Base-by-base conservation (phyloP, 2,888 invertebrate species). In the Ichneumon xanthorius region DNA sequence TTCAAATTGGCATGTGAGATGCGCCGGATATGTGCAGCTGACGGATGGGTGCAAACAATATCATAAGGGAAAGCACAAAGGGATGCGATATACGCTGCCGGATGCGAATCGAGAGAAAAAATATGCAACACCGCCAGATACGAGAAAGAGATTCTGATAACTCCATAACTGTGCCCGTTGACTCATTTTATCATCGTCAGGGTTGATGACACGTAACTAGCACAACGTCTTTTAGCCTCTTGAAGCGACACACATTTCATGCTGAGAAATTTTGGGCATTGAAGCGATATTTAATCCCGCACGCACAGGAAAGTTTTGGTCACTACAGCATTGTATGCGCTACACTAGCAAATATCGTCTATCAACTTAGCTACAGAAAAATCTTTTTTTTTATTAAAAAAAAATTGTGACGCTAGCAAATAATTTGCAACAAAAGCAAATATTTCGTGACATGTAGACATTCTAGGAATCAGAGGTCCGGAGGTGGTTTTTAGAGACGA, bases 1-100 rank as follows among this genome's bases (percentile, higher is more conserved):
- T 48, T 22, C 22, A 48, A 75, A 81, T 61, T 68, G 55, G 45
- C 79, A 63, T 76, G 71, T 48, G 72, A 78, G 82, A 78, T 68
- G 58, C 72, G 45, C 82, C 78, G 82, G 78, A 83, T 79, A 67
- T 50, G 40, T 61, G 61, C 58, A 26, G 65, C 72, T 82, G 82
- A 73, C 67, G 58, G 55, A 55, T 71, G 75, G 22, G 45, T 63
- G 76, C 70, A 45, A 71, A 71, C 65, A 82, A 77, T 71, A 82
- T 82, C 77, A 55, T 67, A 71, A 77, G 53, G 71, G 55, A 50
- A 72, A 65, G 37, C 63, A 82, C 65, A 77, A 77, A 76, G 81
- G 76, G 61, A 76, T 30, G 53, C 76, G 82, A 82, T 82, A 76
- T 37, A 67, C 70, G 61, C 40, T 70, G 16, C 16, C 63, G 68